Conservation (phyloP, 2,113 vertebrate species). For the Brachyhypopomus occidentalis region DNA sequence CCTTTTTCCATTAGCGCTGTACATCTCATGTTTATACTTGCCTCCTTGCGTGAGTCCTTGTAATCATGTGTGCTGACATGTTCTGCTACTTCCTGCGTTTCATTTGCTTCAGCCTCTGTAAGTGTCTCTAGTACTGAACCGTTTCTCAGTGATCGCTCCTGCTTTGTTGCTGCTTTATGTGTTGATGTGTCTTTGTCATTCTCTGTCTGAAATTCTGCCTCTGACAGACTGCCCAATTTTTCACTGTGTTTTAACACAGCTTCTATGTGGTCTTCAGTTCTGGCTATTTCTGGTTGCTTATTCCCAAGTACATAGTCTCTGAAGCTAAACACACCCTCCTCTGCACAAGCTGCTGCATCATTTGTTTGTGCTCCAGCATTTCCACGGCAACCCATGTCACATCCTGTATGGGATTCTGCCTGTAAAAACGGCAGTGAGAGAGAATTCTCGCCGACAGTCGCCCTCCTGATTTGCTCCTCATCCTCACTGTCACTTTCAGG, state of each 20-base stretch:
- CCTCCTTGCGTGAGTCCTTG: not conserved
- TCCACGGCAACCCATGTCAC: constrained; percentile 61
- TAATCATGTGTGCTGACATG: not conserved
- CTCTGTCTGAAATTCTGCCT: constrained; percentile 17
- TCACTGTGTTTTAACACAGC: constrained; percentile 53
- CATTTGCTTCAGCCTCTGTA: constrained; percentile 22
- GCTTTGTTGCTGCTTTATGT: constrained; percentile 4
- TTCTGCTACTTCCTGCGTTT: constrained; percentile 1
- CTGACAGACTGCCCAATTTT: constrained; percentile 54
- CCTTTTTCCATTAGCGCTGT: not conserved
- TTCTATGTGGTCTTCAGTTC: not conserved
- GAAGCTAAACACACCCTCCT: constrained; percentile 52
- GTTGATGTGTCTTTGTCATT: constrained; percentile 2
- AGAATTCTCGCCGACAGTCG: constrained; percentile 54
- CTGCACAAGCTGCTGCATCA: constrained; percentile 22
- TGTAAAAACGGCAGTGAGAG: constrained; percentile 62
- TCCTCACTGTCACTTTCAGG: constrained; percentile 39
- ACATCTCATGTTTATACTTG: not conserved
- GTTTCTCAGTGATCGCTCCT: not conserved
- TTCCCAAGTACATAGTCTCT: constrained; percentile 58
- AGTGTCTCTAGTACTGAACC: not conserved
- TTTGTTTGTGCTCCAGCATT: constrained; percentile 65
- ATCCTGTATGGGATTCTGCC: constrained; percentile 56
- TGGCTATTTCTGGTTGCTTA: constrained; percentile 10
- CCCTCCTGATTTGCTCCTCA: constrained; percentile 46